Percentiles rank a stretch among this genome's conserved stretches.
phyloP scores from a whole-genome alignment of 1,140 invertebrate species.

The Cotesia typhae region DNA sequence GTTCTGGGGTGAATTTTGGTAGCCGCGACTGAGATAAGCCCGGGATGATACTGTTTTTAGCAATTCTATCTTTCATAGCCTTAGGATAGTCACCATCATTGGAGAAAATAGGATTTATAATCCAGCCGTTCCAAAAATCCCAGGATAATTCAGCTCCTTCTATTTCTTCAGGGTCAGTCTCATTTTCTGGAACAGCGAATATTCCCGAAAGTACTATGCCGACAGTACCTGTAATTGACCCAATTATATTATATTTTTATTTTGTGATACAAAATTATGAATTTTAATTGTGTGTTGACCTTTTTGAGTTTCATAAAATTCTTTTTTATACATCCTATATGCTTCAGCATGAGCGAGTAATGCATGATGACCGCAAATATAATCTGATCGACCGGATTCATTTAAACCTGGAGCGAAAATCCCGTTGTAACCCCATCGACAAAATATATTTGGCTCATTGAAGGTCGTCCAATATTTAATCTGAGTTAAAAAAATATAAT shows the following conservation, averaged over 20 bases:
- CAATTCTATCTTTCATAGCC: conserved; percentile 62
- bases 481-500: conserved; percentile 36
- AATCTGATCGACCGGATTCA: conserved; percentile 48
- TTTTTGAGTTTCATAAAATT: conserved; percentile 55
- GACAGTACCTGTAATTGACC: too few relatives aligned
- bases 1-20: conserved; percentile 62
- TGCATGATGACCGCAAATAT: conserved; percentile 58
- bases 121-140: conserved; percentile 69
- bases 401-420: conserved; percentile 49
- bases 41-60: conserved; percentile 58
- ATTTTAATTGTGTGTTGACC: conserved; percentile 42
- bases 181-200: conserved; percentile 62
- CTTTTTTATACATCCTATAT: conserved; percentile 59
- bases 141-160: conserved; percentile 66
- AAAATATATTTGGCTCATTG: conserved; percentile 63
- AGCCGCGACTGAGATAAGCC: conserved; percentile 64
- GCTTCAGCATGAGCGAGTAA: conserved; percentile 60
- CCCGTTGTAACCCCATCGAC: conserved; percentile 54
- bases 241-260: conserved; percentile 17
- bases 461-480: conserved; percentile 68
- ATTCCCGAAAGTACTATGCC: too few relatives aligned
- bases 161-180: conserved; percentile 58
- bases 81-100: conserved; percentile 68
- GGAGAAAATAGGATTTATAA: conserved; percentile 65
- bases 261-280: too few relatives aligned